Base-by-base conservation (phyloP, 2,888 invertebrate species). In the Argyresthia albistria region DNA sequence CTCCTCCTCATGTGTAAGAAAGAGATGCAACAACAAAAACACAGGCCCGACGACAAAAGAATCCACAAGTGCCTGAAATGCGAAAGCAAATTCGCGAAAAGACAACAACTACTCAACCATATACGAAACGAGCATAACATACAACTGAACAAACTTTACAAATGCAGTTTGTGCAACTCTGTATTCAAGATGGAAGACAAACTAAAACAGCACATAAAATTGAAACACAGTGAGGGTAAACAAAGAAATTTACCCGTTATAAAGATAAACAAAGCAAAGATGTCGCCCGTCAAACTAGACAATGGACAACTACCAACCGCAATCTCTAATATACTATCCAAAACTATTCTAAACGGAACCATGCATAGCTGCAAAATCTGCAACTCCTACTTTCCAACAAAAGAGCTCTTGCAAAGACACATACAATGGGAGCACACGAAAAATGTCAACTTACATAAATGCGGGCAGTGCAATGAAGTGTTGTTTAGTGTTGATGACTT, bases 361-460 rank as follows among this genome's bases (percentile, higher is more conserved):
- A n/a, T 51, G 35, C 51, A 51, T 12, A 51, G 12, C 7, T 51
- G 51, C 12, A 51, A 45, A 25, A 43, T 51, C 10, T 51, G 51
- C 15, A 12, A 42, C 14, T 51, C 51, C 7, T 51, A 51, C 8
- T 51, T 51, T 14, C 51, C 51, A 1, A 43, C 51, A n/a, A 43
- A n/a, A n/a, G 51, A 43, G 15, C 25, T 51, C 8, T 14, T 51
- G 11, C 51, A 51, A 25, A 25, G 51, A 4, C 51, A 51, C 8
- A 35, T 51, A 12, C 43, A 51, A 35, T 51, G 51, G 51, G 51
- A 51, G 36, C 51, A 51, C 14, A 51, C 51, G 9, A 50, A 50
- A 16, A 51, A 51, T 36, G 51, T 51, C 14, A 51, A 51, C 14
- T 15, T 51, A 9, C 51, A 51, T 35, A 51, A 51, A 43, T 51